Base-by-base conservation (phyloP, 2,113 vertebrate species). In the Equus przewalskii region DNA sequence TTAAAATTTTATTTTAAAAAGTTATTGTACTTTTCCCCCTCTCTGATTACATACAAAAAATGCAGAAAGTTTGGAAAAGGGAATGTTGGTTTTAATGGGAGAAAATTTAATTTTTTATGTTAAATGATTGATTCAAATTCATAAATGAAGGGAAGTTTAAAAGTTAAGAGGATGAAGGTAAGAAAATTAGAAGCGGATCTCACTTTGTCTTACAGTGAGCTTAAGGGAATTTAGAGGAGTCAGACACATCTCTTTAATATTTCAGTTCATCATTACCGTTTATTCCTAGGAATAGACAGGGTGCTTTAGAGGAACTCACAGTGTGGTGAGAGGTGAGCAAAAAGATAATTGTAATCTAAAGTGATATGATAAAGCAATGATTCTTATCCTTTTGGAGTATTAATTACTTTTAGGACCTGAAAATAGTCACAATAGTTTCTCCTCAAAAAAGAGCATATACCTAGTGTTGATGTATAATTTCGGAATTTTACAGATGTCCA, bases 41-140 rank as follows among this genome's bases (percentile, higher is more conserved):
- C 4, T 49, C 28, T 82, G 36, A 70, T 91, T 94, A 81, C 41
- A 51, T 92, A 69, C 88, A n/a, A 94, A 96, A 91, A 93, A 60
- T 70, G 7, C 16, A 86, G 44, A 51, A 46, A 49, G 51, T 79
- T 60, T 96, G 8, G 73, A 79, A 85, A 82, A 91, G 13, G 56
- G 60, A 93, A 58, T 3, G 64, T 1, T 81, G 41, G 26, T 82
- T 90, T 84, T 64, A 94, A 60, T 16, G 41, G 1, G 64, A 81
- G 22, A 24, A 72, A 78, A 75, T 80, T 91, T 84, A 73, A 69
- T 24, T 94, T 92, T 89, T 58, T 67, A 67, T 75, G 41, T 93
- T 90, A 80, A 67, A 30, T 88, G 15, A 89, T 51, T 64, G 21
- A 58, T 92, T 91, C 64, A 65, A 41, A 92, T 79, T 92, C 21